A percentile compares a stretch with the other conserved stretches of the same genome.
Evolutionary conservation across 1,140 invertebrate genomes (phyloP).

Genomic region (Lordiphosa clarofinis): DNA sequence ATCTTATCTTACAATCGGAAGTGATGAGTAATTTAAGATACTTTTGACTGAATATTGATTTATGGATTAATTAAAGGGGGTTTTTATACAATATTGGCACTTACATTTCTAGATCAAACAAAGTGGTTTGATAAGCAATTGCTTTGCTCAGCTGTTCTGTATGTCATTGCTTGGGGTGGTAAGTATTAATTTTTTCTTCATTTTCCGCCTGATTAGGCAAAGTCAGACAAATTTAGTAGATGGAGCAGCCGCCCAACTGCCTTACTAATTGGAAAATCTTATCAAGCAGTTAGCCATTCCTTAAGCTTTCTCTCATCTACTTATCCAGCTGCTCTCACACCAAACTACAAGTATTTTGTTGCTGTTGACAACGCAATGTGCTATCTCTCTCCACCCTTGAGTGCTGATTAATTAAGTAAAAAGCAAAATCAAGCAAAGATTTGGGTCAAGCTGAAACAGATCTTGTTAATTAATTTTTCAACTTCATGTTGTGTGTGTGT

Average conservation of each 20-base stretch:
- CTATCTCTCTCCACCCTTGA: slow-evolving; percentile 44
- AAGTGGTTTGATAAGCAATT: too few species aligned
- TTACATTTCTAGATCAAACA: too few species aligned
- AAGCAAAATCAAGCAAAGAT: slow-evolving; percentile 63
- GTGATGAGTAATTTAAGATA: too few species aligned
- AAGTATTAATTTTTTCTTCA: slow-evolving; percentile 12
- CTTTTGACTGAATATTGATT: too few species aligned
- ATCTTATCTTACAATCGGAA: too few species aligned
- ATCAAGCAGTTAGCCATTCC: slow-evolving; percentile 29
- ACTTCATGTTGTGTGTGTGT: slow-evolving; percentile 24
- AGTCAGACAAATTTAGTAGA: slow-evolving; percentile 13
- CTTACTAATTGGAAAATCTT: slow-evolving; percentile 65
- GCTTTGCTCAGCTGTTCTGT: too few species aligned
- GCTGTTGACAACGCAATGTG: not conserved
- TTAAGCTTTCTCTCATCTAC: not conserved
- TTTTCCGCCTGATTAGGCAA: slow-evolving; percentile 60
- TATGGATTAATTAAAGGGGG: too few species aligned
- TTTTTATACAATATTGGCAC: too few species aligned
- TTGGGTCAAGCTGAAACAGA: slow-evolving; percentile 57
- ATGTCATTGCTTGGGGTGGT: too few species aligned
- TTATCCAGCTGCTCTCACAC: too few species aligned
- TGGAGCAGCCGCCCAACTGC: slow-evolving; percentile 9
- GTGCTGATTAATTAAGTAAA: slow-evolving; percentile 74
- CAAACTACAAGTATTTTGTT: too few species aligned
- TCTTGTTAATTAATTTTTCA: slow-evolving; percentile 66